Evolutionary conservation across 2,113 vertebrate species (phyloP), one percentile per base, ranked within the genome.

Genomic region (Hippolais icterina): DNA sequence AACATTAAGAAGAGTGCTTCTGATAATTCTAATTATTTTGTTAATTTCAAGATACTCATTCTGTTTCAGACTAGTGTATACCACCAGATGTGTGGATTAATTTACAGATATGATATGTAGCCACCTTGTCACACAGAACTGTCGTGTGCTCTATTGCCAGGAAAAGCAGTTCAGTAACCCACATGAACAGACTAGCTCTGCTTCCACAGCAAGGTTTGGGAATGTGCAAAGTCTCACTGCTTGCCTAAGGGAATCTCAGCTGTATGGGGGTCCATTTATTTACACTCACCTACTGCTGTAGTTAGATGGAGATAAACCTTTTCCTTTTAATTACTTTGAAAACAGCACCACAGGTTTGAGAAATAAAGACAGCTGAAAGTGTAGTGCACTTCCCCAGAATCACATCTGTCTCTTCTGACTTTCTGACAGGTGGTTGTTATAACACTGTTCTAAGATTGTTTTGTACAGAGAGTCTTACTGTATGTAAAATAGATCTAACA

Each of bases 41-140:
- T 65, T 74, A 23, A 89, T 64, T 71, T 71, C 15, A 60, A 71
- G 28, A 27, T 37, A 46, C 25, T 75, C 7, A 3, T 31, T 83
- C 17, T 71, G 2, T 90, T 71, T 75, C 37, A 85, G 39, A 41
- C 10, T 33, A 33, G 44, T 33, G 16, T 59, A 66, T 20, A 50
- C 10, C 19, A 75, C 47, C 42, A 89, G 50, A 46, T 8, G 12
- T 77, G 54, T n/a, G 3, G 7, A 56, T 71, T 57, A 70, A 61
- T 0, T 50, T 64, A 23, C 1, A 15, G 27, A 4, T 59, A 15
- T 0, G 19, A 19, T 70, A 21, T 1, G 3, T 63, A 63, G 23
- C 35, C 31, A 37, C 13, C 8, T 83, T 37, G 17, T 35, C 10
- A 28, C 53, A 28, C 6, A 19, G 52, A 70, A 7, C 15, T 68